These are phyloP conservation scores for Eugnorisma glareosa DNA, from an alignment of 2,888 invertebrate species.

Conservation along the genomic window DNA sequence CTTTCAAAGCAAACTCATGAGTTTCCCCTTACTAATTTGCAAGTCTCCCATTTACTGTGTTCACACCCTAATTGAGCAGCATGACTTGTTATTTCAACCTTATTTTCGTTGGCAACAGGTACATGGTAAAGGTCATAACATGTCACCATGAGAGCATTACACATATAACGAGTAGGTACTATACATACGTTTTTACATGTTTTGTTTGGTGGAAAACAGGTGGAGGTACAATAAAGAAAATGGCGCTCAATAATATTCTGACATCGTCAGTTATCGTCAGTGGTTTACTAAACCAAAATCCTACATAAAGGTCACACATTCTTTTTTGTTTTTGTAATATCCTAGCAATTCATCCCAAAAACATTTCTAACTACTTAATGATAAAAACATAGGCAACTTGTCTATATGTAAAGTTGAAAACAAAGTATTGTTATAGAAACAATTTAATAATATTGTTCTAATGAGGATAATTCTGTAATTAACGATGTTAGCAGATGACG, in stretches of 20 bases:
- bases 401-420: neutral
- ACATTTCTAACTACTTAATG: no score
- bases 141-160: neutral
- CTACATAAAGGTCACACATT: neutral
- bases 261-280: neutral
- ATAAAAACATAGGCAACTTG: neutral
- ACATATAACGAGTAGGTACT: neutral
- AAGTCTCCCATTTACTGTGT: neutral
- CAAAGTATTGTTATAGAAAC: neutral
- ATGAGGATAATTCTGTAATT: conserved; percentile 39
- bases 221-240: neutral
- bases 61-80: neutral
- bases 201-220: neutral
- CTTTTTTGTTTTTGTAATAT: neutral
- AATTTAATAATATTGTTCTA: conserved; percentile 14
- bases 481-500: conserved; percentile 28
- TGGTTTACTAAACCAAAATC: neutral
- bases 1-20: neutral
- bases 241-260: neutral
- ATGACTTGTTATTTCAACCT: neutral
- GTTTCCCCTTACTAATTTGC: neutral
- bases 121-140: neutral
- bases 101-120: neutral
- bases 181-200: neutral
- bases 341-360: neutral